Evolutionary conservation across 2,797 vertebrate genomes (phyloP).

Genomic region (Chromis chromis): DNA sequence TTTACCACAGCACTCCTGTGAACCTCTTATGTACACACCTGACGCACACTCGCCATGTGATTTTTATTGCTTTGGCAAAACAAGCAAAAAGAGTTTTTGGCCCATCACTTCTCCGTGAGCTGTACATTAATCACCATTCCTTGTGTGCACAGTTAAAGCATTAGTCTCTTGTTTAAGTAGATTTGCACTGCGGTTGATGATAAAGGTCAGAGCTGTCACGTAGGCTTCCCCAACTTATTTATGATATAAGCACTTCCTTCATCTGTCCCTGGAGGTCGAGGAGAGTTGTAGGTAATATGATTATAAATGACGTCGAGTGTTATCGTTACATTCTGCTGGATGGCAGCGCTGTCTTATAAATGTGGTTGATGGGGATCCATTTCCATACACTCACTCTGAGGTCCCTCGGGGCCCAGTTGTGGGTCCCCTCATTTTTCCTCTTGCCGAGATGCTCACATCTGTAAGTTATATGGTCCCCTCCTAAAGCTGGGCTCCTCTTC

Average conservation of each 20-base stretch:
- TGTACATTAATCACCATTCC: constrained; percentile 37
- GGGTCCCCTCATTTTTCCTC: constrained; percentile 67
- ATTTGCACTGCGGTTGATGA: constrained; percentile 57
- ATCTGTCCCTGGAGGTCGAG: constrained; percentile 53
- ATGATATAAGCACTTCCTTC: constrained; percentile 66
- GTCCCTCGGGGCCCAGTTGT: constrained; percentile 69
- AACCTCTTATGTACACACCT: constrained; percentile 56
- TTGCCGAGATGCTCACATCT: constrained; percentile 76
- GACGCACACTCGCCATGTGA: constrained; percentile 47
- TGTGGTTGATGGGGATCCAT: constrained; percentile 66
- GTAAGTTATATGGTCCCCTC: constrained; percentile 72
- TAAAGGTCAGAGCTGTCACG: constrained; percentile 64
- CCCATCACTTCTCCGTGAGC: constrained; percentile 11
- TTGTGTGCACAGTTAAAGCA: constrained; percentile 37
- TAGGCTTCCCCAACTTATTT: constrained; percentile 65
- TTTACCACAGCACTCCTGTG: constrained; percentile 56
- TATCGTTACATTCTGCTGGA: constrained; percentile 73
- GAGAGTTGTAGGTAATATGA: constrained; percentile 69
- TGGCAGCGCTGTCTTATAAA: constrained; percentile 77
- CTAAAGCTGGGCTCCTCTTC: constrained; percentile 42
- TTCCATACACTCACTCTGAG: constrained; percentile 65
- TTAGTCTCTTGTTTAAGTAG: constrained; percentile 56
- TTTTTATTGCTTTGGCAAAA: constrained; percentile 55
- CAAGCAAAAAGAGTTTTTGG: constrained; percentile 16
- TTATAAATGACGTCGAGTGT: constrained; percentile 74